Evolutionary conservation across 2,797 vertebrate genomes (phyloP), one percentile per base, ranked within the genome.

Genomic region (Muscicapa striata): DNA sequence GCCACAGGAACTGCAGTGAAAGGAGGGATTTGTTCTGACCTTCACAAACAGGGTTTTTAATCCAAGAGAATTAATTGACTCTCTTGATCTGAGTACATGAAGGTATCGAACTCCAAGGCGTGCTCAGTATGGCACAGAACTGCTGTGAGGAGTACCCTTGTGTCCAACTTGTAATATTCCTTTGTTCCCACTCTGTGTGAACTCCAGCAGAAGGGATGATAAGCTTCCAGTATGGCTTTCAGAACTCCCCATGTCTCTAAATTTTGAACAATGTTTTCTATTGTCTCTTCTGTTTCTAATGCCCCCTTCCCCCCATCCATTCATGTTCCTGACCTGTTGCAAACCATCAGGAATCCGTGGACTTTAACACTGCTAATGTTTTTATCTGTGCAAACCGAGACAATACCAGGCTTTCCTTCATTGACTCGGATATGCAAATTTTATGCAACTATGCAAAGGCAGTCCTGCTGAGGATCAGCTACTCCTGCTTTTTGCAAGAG

Each of bases 401-500:
- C 20, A 52, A 0, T 26, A 69, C 13, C 59, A 70, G 74, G 74
- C 49, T 46, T 87, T 83, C 78, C 55, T 36, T 43, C 38, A 32
- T 7, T 32, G 41, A 70, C 55, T 45, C 13, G 3, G 22, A 26
- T 57, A 89, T 29, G 45, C 55, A 92, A 77, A 79, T 73, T 70
- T 83, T 69, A 87, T 27, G 29, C 68, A 95, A 26, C 48, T 36
- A 40, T 10, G 36, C 75, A 84, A 87, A 68, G 55, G 59, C 38
- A 34, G 61, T 43, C 54, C 79, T 77, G 87, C 68, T 85, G 73
- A 88, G 32, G 32, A 89, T 69, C 78, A 89, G 73, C 69, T 81
- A 52, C 54, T 90, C 69, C 41, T 89, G 69, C 73, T 94, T 95
- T 78, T 86, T 18, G 9, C 32, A 51, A 69, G 55, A 36, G 38